Percentiles rank a stretch among this genome's conserved stretches.
phyloP scores from a whole-genome alignment of 2,888 invertebrate species.

The Eupithecia inturbata region DNA sequence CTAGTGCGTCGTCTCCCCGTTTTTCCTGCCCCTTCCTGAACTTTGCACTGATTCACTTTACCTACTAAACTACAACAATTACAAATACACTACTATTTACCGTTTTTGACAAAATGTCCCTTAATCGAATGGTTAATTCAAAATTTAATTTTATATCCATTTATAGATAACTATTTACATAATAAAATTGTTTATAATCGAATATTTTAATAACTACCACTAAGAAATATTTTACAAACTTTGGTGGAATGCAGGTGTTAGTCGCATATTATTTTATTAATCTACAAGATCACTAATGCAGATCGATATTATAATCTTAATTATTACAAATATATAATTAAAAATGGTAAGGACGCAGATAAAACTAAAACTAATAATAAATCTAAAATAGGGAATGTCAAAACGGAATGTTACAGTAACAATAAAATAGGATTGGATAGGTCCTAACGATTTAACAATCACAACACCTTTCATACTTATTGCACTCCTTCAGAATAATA shows the following conservation, averaged over 20 bases:
- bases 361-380: conserved; percentile 41
- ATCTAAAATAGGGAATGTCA: conserved; percentile 46
- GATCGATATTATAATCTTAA: conserved; percentile 40
- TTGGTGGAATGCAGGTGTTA: conserved; percentile 82
- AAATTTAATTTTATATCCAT: conserved; percentile 65
- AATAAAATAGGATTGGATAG: conserved; percentile 67
- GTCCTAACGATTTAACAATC: conserved; percentile 78
- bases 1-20: conserved; percentile 74
- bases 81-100: conserved; percentile 82
- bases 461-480: conserved; percentile 82
- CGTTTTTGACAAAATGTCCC: conserved; percentile 79
- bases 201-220: conserved; percentile 76
- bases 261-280: conserved; percentile 66
- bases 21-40: conserved; percentile 50
- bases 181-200: conserved; percentile 80
- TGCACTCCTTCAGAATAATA: conserved; percentile 82
- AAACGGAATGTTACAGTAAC: conserved; percentile 77
- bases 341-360: conserved; percentile 46
- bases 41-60: conserved; percentile 68
- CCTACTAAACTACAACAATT: conserved; percentile 83
- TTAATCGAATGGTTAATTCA: conserved; percentile 74
- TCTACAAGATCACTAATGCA: conserved; percentile 51
- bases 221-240: conserved; percentile 84
- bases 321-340: conserved; percentile 41
- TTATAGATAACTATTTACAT: conserved; percentile 81